phyloP scores from a whole-genome alignment of 2,888 invertebrate species.

The Salticus scenicus region DNA sequence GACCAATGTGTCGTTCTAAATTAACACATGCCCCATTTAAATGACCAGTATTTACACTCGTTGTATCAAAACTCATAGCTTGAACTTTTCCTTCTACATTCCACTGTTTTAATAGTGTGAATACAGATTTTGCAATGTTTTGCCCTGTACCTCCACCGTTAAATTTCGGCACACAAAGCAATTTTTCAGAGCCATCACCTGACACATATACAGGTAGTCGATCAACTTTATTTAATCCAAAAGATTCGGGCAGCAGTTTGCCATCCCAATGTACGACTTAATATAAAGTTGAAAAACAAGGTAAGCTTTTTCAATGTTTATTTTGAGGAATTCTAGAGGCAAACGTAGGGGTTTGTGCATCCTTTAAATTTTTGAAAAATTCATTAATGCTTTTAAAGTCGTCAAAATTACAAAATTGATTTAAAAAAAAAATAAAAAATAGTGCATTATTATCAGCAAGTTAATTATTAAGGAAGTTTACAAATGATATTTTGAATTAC shows the following conservation, averaged over 20 bases:
- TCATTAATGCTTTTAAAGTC: too few species aligned
- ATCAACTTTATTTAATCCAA: not conserved
- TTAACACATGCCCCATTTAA: not conserved
- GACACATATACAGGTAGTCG: not conserved
- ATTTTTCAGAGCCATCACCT: constrained; percentile 4
- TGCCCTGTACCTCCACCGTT: not conserved
- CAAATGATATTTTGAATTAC: too few species aligned
- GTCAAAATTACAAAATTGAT: too few species aligned
- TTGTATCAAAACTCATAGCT: not conserved
- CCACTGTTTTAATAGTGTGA: not conserved
- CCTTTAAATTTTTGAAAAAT: too few species aligned
- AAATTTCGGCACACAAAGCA: not conserved
- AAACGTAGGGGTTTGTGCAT: too few species aligned
- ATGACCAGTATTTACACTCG: too few species aligned
- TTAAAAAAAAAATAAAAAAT: too few species aligned
- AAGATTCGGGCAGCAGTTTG: not conserved
- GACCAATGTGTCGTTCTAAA: not conserved
- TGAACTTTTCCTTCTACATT: not conserved
- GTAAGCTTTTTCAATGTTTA: too few species aligned
- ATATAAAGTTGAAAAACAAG: too few species aligned
- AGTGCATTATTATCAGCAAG: too few species aligned
- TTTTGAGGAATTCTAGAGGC: too few species aligned
- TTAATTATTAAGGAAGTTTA: too few species aligned
- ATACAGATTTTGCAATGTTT: not conserved
- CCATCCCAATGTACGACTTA: constrained; percentile 16